Evolutionary conservation across 2,797 vertebrate species (phyloP).

Genomic region (Pogoniulus pusillus): DNA sequence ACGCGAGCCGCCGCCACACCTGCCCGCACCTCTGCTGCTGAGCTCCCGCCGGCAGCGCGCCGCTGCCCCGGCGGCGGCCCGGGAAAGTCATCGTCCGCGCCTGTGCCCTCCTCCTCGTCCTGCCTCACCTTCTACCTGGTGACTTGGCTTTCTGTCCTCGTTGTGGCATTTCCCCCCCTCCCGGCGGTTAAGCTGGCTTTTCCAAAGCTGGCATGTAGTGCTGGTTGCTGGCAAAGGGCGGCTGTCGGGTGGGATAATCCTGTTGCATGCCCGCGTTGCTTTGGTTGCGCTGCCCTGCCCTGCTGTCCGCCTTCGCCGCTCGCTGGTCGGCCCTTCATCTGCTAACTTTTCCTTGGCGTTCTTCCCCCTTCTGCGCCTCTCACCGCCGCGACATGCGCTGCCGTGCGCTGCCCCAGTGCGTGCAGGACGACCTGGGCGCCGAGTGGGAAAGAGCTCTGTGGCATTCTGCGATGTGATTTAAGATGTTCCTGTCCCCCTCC

Average conservation of each 20-base stretch:
- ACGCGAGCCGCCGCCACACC: neutral
- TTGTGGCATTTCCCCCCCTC: accelerated
- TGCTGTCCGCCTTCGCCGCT: neutral
- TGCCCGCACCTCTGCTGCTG: neutral
- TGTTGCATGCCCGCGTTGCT: neutral
- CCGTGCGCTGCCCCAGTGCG: accelerated
- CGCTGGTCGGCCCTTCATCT: neutral
- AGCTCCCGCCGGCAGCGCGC: neutral
- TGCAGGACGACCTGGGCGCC: neutral
- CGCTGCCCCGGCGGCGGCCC: neutral
- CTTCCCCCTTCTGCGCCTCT: neutral
- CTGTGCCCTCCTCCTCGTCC: neutral
- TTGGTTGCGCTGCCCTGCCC: neutral
- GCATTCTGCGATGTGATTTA: neutral
- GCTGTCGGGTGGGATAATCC: neutral
- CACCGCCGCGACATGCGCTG: accelerated
- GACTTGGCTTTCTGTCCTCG: neutral
- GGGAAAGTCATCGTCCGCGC: neutral
- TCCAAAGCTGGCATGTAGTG: neutral
- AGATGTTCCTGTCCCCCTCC: neutral
- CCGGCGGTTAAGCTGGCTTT: neutral
- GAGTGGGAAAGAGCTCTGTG: neutral
- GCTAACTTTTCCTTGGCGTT: neutral
- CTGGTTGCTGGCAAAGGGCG: neutral
- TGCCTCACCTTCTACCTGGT: neutral